Percentiles rank a stretch among this genome's conserved stretches.
Evolutionary conservation across 1,140 invertebrate genomes (phyloP).

Genomic region (Cotesia typhae): DNA sequence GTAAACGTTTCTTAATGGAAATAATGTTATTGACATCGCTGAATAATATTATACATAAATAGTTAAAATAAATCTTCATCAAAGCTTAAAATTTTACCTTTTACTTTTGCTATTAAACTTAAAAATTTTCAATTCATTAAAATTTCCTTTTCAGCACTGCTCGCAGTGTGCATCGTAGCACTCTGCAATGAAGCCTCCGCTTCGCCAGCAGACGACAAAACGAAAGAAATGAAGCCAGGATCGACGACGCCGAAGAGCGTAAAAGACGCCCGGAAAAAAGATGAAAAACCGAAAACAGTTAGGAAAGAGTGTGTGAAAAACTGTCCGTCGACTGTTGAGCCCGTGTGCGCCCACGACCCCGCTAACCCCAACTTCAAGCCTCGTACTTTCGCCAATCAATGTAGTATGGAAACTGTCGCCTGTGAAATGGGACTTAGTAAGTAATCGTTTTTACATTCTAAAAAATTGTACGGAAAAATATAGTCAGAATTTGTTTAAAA

Average conservation of each 20-base stretch:
- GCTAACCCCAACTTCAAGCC: constrained; percentile 49
- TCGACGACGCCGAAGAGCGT: constrained; percentile 56
- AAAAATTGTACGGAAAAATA: no score
- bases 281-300: constrained; percentile 55
- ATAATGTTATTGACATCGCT: no score
- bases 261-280: constrained; percentile 57
- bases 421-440: constrained; percentile 60
- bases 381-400: constrained; percentile 53
- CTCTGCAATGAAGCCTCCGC: constrained; percentile 42
- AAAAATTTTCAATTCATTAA: no score
- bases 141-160: constrained; percentile 36
- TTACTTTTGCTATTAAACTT: no score
- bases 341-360: constrained; percentile 58
- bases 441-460: constrained; percentile 13
- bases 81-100: no score
- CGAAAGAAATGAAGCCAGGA: constrained; percentile 46
- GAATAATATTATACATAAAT: no score
- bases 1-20: no score
- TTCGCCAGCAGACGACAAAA: constrained; percentile 44
- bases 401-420: constrained; percentile 54
- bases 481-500: constrained; percentile 25
- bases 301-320: constrained; percentile 56
- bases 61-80: no score
- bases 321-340: constrained; percentile 50
- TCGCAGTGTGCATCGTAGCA: constrained; percentile 46